Evolutionary conservation across 2,113 vertebrate species (phyloP).

Genomic region (Chlorocebus sabaeus): DNA sequence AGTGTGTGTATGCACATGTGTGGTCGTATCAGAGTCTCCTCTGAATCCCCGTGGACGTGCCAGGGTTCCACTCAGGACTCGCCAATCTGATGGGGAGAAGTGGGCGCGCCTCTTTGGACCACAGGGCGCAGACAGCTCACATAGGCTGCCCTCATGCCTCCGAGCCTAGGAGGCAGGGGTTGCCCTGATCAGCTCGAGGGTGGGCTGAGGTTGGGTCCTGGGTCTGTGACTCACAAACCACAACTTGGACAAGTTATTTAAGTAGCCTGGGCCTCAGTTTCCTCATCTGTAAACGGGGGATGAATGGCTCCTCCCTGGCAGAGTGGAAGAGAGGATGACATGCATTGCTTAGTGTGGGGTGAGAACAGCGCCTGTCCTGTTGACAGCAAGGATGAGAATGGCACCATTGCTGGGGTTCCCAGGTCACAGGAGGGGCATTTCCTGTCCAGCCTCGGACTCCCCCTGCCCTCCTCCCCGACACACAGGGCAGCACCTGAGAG

Average conservation of each 20-base stretch:
- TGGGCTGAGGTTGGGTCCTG: background rate
- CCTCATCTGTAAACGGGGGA: background rate
- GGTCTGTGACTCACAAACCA: background rate
- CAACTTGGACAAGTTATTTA: background rate
- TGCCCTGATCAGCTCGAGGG: rapidly evolving
- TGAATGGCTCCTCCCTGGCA: background rate
- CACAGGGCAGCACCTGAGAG: background rate
- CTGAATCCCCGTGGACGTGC: background rate
- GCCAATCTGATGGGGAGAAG: too few species aligned
- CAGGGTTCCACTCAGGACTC: background rate
- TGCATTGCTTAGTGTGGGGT: background rate
- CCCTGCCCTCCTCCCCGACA: background rate
- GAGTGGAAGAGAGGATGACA: background rate
- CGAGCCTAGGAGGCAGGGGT: background rate
- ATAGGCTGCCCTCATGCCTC: background rate
- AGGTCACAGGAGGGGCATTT: background rate
- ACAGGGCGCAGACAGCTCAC: background rate
- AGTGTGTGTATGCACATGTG: background rate
- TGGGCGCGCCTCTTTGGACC: background rate
- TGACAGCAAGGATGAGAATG: background rate
- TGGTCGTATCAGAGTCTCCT: background rate
- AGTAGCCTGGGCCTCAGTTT: background rate
- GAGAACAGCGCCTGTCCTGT: too few species aligned
- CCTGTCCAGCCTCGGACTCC: background rate
- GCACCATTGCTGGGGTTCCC: background rate